Conservation (phyloP, 2,888 invertebrate species). For the Perdita meconis region DNA sequence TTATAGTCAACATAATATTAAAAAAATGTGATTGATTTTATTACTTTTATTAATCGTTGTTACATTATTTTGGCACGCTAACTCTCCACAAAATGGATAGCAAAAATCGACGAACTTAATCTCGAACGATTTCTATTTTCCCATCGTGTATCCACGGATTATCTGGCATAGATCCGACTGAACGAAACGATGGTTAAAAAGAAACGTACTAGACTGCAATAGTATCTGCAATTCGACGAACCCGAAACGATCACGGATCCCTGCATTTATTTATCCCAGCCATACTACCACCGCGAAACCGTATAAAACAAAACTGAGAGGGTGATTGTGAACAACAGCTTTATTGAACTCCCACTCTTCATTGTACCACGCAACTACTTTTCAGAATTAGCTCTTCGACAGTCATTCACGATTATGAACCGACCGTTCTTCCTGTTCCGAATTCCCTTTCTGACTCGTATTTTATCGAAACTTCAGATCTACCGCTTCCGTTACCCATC, state of each 20-base stretch:
- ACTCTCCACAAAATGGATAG: not conserved
- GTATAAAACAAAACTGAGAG: conserved; percentile 38
- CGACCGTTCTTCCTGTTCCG: not conserved
- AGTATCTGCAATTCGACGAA: conserved; percentile 44
- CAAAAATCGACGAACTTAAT: conserved; percentile 11
- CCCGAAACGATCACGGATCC: conserved; percentile 29
- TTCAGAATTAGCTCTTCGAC: conserved; percentile 29
- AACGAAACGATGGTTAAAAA: conserved; percentile 1
- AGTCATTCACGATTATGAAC: conserved; percentile 35
- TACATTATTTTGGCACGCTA: conserved; percentile 1
- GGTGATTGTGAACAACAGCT: conserved; percentile 37
- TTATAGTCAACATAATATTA: no score
- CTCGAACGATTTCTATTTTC: conserved; percentile 22
- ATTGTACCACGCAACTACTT: conserved; percentile 36
- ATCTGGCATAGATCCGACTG: conserved; percentile 14
- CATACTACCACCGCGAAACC: conserved; percentile 8
- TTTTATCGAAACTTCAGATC: conserved; percentile 16
- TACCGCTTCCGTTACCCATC: conserved; percentile 17
- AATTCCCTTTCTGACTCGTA: not conserved
- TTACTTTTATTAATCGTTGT: no score
- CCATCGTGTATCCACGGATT: not conserved
- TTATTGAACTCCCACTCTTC: conserved; percentile 41
- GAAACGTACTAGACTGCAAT: conserved; percentile 50
- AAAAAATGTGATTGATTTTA: no score
- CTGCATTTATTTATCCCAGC: conserved; percentile 54